Evolutionary conservation across 2,797 vertebrate species (phyloP).

Genomic region (Rhyacichthys aspro): DNA sequence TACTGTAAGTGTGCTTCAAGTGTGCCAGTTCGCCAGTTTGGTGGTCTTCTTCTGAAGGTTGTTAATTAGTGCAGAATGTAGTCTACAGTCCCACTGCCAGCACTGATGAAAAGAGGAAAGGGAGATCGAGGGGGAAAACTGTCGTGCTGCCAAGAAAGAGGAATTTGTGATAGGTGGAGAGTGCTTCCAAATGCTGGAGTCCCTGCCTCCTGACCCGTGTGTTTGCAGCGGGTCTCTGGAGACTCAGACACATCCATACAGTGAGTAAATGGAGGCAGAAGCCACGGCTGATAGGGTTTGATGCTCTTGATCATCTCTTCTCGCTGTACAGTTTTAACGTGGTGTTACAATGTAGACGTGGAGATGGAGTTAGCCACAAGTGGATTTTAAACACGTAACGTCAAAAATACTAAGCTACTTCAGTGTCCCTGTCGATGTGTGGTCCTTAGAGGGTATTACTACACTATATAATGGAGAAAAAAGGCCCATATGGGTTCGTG

Average conservation of each 20-base stretch:
- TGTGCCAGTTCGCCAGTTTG: slow-evolving; percentile 88
- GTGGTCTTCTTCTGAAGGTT: slow-evolving; percentile 88
- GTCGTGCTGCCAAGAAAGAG: slow-evolving; percentile 85
- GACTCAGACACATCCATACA: slow-evolving; percentile 24
- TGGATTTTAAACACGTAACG: too few relatives aligned
- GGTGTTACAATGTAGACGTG: too few relatives aligned
- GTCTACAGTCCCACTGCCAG: slow-evolving; percentile 89
- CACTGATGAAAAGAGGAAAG: slow-evolving; percentile 81
- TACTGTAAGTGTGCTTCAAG: slow-evolving; percentile 75
- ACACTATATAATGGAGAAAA: too few relatives aligned
- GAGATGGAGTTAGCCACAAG: too few relatives aligned
- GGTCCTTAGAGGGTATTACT: too few relatives aligned
- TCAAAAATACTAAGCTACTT: too few relatives aligned
- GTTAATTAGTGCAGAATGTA: slow-evolving; percentile 93
- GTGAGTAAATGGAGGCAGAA: slow-evolving; percentile 23
- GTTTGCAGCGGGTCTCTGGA: slow-evolving; percentile 46
- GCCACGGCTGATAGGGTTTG: background rate
- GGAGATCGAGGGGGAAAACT: slow-evolving; percentile 64
- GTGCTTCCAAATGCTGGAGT: slow-evolving; percentile 85
- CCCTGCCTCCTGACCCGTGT: slow-evolving; percentile 76
- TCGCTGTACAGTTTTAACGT: too few relatives aligned
- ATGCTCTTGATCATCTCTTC: background rate
- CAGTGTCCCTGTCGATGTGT: too few relatives aligned
- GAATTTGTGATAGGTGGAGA: slow-evolving; percentile 88
- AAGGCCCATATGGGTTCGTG: too few relatives aligned